Evolutionary conservation across 2,888 invertebrate species (phyloP).

Genomic region (Mythimna ferrago): DNA sequence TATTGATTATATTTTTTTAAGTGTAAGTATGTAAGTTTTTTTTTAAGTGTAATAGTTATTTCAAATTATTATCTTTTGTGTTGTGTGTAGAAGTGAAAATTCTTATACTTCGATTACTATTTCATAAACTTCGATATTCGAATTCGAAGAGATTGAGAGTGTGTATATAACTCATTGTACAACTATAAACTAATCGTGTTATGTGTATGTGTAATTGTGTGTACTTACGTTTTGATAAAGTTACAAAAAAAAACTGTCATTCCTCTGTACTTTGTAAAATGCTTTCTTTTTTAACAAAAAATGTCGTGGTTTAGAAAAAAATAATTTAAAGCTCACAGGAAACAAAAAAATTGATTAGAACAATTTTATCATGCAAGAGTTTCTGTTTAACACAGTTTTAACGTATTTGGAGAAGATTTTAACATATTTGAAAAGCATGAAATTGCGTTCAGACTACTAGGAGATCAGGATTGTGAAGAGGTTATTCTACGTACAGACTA

Average conservation of each 20-base stretch:
- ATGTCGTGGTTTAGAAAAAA: not conserved
- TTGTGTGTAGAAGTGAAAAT: too few relatives aligned
- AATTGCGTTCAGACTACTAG: conserved; percentile 21
- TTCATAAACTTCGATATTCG: too few relatives aligned
- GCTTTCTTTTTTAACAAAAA: not conserved
- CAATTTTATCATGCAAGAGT: conserved; percentile 33
- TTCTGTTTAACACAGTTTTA: conserved; percentile 27
- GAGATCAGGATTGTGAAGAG: conserved; percentile 25
- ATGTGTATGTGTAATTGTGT: not conserved
- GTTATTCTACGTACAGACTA: conserved; percentile 32
- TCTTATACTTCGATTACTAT: too few relatives aligned
- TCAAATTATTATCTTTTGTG: too few relatives aligned
- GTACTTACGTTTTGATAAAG: conserved; percentile 19
- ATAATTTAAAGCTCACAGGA: conserved; percentile 4
- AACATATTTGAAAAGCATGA: conserved; percentile 24
- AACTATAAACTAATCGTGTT: not conserved
- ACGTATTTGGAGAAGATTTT: not conserved
- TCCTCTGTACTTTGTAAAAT: not conserved
- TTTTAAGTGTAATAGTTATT: too few relatives aligned
- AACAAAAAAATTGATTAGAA: conserved; percentile 12
- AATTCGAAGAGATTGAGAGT: too few relatives aligned
- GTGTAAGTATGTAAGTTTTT: not conserved
- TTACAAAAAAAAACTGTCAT: not conserved
- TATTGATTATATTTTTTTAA: not conserved
- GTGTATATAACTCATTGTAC: too few relatives aligned